Evolutionary conservation across 1,140 invertebrate species (phyloP).

Genomic region (Trissolcus basalis): DNA sequence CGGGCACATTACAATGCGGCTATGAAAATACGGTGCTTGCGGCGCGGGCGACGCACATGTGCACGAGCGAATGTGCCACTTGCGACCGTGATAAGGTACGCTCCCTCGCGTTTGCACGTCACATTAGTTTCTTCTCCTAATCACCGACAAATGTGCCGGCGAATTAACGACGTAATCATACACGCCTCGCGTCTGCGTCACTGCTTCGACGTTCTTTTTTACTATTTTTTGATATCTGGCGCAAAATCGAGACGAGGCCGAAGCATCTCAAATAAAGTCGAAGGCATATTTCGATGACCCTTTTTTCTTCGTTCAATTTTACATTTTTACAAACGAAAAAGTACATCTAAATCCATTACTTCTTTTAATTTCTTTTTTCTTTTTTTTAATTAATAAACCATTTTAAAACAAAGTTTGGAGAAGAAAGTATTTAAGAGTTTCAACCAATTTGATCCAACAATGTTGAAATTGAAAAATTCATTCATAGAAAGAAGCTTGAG

Average conservation of each 20-base stretch:
- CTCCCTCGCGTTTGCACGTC: constrained; percentile 53
- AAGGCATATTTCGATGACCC: constrained; percentile 55
- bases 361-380: too few relatives aligned
- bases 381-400: too few relatives aligned
- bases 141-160: constrained; percentile 29
- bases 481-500: too few relatives aligned
- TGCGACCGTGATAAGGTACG: constrained; percentile 37
- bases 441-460: too few relatives aligned
- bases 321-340: too few relatives aligned
- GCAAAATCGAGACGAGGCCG: constrained; percentile 60
- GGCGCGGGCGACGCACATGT: constrained; percentile 45
- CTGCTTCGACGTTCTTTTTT: constrained; percentile 44
- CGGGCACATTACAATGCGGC: constrained; percentile 47
- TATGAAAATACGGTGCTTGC: constrained; percentile 53
- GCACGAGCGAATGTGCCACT: constrained; percentile 50
- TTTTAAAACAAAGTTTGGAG: too few relatives aligned
- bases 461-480: too few relatives aligned
- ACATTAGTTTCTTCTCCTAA: constrained; percentile 55
- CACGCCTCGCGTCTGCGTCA: constrained; percentile 52
- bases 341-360: too few relatives aligned
- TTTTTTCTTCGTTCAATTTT: background rate
- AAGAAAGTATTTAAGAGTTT: too few relatives aligned
- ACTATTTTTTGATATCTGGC: constrained; percentile 60
- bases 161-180: constrained; percentile 39
- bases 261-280: constrained; percentile 34